Evolutionary conservation across 2,113 vertebrate genomes (phyloP).

Genomic region (Saccopteryx leptura): DNA sequence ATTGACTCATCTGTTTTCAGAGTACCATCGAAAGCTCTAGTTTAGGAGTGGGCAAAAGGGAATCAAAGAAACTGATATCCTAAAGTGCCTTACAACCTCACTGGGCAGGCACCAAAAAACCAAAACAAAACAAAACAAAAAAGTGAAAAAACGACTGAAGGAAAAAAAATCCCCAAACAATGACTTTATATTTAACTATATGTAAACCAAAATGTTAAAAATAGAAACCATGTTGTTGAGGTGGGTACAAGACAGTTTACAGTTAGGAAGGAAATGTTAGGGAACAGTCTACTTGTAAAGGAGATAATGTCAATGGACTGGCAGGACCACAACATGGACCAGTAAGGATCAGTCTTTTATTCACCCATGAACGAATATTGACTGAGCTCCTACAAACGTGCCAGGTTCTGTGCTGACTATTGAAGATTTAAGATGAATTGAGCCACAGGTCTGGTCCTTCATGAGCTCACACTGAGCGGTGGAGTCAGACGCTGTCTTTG

Average conservation of each 20-base stretch:
- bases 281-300: not conserved
- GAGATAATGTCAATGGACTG: not conserved
- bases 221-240: not conserved
- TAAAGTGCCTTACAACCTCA: not conserved
- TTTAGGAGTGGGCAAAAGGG: not conserved
- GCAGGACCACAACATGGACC: not conserved
- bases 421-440: not conserved
- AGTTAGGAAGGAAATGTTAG: not conserved
- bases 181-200: not conserved
- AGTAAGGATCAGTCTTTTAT: not conserved
- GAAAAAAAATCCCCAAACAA: not conserved
- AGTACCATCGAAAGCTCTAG: not conserved
- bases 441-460: not conserved
- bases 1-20: not conserved
- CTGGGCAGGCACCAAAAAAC: not conserved
- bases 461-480: not conserved
- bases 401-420: not conserved
- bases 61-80: not conserved
- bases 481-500: not conserved
- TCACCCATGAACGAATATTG: not conserved
- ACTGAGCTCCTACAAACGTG: not conserved
- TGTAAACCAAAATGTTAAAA: not conserved
- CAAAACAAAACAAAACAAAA: no score
- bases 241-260: not conserved
- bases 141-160: not conserved